Evolutionary conservation across 2,113 vertebrate genomes (phyloP).

Genomic region (Hippocampus mohnikei): DNA sequence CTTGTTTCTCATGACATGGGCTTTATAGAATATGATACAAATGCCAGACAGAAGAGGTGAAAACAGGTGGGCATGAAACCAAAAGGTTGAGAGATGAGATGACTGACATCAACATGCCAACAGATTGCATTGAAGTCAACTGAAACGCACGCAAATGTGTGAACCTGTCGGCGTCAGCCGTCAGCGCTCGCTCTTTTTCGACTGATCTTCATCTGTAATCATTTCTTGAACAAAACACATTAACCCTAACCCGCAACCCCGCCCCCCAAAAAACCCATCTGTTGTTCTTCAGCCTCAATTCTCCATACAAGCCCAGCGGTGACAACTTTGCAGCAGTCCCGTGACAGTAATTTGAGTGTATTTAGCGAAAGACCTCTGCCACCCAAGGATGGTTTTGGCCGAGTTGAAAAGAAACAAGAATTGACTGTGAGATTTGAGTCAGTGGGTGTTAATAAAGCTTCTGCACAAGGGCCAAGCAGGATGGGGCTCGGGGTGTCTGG

Average conservation of each 20-base stretch:
- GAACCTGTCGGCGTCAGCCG: conserved; percentile 6
- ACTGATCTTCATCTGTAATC: conserved; percentile 5
- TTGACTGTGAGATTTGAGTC: conserved; percentile 30
- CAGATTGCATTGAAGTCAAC: conserved; percentile 54
- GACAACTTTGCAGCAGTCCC: neutral
- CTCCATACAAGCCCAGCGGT: neutral
- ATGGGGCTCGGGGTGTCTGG: conserved; percentile 30
- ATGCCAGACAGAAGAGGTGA: conserved; percentile 55
- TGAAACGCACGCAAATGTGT: conserved; percentile 29
- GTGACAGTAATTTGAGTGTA: neutral
- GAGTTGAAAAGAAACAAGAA: conserved; percentile 21
- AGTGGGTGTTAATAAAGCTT: conserved; percentile 30
- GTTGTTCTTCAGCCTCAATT: neutral
- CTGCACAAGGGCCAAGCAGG: conserved; percentile 30
- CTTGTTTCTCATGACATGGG: conserved; percentile 49
- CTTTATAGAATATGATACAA: conserved; percentile 57
- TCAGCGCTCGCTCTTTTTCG: conserved; percentile 12
- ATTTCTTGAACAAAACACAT: neutral
- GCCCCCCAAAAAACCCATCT: no score
- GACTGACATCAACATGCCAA: conserved; percentile 45
- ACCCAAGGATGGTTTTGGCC: conserved; percentile 34
- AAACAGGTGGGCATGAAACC: conserved; percentile 44
- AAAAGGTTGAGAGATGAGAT: conserved; percentile 57
- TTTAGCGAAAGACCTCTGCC: conserved; percentile 30
- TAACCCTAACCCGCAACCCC: neutral